Base-by-base conservation (phyloP, 2,113 vertebrate species). In the Prolemur simus region DNA sequence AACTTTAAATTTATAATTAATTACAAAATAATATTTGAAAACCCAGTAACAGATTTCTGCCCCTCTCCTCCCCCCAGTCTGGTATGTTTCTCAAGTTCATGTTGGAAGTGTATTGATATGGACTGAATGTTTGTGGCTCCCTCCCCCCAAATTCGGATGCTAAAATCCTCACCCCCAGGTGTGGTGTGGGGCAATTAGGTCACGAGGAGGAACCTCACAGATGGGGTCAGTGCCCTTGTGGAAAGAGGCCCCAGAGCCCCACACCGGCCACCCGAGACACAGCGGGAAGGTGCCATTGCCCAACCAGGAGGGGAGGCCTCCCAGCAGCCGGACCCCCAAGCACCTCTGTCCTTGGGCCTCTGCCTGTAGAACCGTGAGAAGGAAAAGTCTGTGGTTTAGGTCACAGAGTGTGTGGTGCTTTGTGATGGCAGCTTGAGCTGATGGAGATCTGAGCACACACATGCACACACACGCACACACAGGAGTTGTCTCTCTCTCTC, bases 251-350 rank as follows among this genome's bases (percentile, higher is more conserved):
- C 25, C 8, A 8, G 73, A 76, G 71, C 42, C 4, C 27, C 4
- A 42, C 42, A 15, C 14, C 69, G 25, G 15, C 3, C 42, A 29
- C 42, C 7, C 8, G 14, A 27, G 71, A 15, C 42, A 10, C 73
- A 32, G 73, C 4, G 15, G 42, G 73, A 42, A 74, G 73, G 27
- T 0, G 0, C 14, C 2, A 0, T 73, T 6, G 13, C 23, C 69
- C 23, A 12, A 73, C 69, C 39, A 73, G 69, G 39, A 21, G 21
- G 37, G 3, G 5, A 1, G 37, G 42, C n/a, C 39, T 39, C 25
- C 73, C 71, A 47, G 42, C 20, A 73, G 2, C 27, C 27, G 47
- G 29, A 47, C 1, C 39, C 2, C 27, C 27, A 27, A 29, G 27
- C 8, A 2, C 42, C 14, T 32, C 25, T 2, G 29, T 60, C 42